Conservation (phyloP, 2,797 vertebrate genomes). For the Potorous gilbertii region DNA sequence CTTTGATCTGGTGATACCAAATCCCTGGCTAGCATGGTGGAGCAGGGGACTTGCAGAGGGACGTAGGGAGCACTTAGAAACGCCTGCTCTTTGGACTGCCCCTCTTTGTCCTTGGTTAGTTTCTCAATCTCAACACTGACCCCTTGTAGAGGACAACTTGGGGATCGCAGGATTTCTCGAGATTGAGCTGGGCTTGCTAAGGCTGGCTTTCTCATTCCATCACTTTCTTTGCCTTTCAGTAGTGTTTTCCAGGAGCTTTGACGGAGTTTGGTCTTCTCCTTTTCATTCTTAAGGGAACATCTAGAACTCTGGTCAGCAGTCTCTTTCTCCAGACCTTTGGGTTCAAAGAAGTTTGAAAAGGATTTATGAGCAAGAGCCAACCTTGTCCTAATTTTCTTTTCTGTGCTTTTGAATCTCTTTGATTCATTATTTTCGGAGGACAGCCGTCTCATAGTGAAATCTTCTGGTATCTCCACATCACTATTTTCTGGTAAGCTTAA, state of each 20-base stretch:
- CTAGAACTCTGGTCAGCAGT: conserved; percentile 75
- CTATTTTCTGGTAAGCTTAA: conserved; percentile 60
- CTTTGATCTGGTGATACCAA: conserved; percentile 79
- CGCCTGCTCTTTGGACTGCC: conserved; percentile 54
- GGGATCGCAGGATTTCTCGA: conserved; percentile 64
- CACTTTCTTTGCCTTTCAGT: conserved; percentile 86
- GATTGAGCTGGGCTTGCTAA: conserved; percentile 63
- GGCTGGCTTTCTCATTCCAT: conserved; percentile 83
- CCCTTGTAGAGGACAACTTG: conserved; percentile 21
- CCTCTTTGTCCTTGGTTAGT: conserved; percentile 65
- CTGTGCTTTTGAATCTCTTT: conserved; percentile 86
- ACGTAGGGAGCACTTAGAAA: background rate
- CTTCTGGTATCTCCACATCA: conserved; percentile 65
- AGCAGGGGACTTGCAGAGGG: background rate
- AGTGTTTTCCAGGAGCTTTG: conserved; percentile 86
- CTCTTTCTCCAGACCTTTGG: conserved; percentile 87
- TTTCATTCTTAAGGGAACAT: conserved; percentile 76
- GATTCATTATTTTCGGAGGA: conserved; percentile 70
- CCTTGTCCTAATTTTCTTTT: conserved; percentile 88
- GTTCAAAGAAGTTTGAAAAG: conserved; percentile 92
- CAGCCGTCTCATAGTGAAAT: conserved; percentile 65
- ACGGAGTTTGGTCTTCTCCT: conserved; percentile 82
- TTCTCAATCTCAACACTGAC: conserved; percentile 61
- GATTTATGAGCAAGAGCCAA: conserved; percentile 92
- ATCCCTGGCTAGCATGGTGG: conserved; percentile 46